Conservation (phyloP, 2,888 invertebrate species). For the Rhagium mordax region DNA sequence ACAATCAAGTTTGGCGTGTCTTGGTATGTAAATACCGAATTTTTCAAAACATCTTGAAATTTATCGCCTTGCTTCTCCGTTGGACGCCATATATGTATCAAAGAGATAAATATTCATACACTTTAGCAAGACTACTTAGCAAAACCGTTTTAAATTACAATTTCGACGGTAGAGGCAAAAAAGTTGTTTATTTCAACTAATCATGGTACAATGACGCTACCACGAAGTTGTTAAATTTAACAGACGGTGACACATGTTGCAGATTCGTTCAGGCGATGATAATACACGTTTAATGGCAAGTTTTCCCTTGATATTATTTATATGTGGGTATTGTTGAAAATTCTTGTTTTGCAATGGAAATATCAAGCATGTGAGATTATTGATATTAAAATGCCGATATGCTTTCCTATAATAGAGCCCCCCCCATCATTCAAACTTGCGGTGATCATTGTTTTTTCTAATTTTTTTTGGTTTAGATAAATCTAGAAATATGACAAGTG, state of each 20-base stretch:
- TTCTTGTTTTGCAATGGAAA: too few relatives aligned
- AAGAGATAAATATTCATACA: background rate
- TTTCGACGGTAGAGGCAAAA: background rate
- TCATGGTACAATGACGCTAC: constrained; percentile 2
- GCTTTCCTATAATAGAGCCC: too few relatives aligned
- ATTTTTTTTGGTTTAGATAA: too few relatives aligned
- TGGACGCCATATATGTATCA: background rate
- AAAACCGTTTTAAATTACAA: background rate
- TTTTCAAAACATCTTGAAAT: background rate
- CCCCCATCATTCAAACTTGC: too few relatives aligned
- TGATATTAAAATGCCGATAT: too few relatives aligned
- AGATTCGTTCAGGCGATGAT: background rate
- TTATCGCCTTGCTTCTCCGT: background rate
- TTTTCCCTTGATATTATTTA: background rate
- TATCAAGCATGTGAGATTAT: too few relatives aligned
- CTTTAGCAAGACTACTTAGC: background rate
- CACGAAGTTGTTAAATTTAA: background rate
- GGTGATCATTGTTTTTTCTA: too few relatives aligned
- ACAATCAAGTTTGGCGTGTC: too few relatives aligned
- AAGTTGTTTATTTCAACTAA: constrained; percentile 6
- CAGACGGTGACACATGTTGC: background rate
- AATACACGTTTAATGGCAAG: background rate
- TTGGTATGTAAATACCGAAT: too few relatives aligned
- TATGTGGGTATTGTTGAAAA: too few relatives aligned
- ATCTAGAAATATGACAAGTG: too few relatives aligned